Base-by-base conservation (phyloP, 2,797 vertebrate genomes). In the Gadopsis bispinosus region DNA sequence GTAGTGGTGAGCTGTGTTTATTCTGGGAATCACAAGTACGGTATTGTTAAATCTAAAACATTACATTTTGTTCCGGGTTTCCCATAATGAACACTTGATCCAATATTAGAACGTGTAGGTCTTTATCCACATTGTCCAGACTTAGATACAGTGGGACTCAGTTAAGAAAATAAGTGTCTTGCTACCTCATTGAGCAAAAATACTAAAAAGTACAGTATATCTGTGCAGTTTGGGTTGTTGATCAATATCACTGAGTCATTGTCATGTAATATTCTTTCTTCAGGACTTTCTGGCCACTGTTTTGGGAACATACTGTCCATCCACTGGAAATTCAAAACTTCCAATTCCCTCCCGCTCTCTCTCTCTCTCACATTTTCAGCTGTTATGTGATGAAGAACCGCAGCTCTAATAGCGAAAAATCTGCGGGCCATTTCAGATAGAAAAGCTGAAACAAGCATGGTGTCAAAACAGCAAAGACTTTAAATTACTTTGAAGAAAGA, bases 261-360 rank as follows among this genome's bases (percentile, higher is more conserved):
- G 14, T 58, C 7, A 33, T 45, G 13, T 13, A 2, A 14, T 29
- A 29, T 48, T 62, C 8, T 67, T 64, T 59, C 7, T 58, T 53
- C 13, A 37, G 33, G 29, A 11, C 33, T 48, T 51, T 59, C 26
- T 35, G 22, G 29, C 22, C 26, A 22, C 16, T 65, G 54, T 37
- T 61, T 37, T 55, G 56, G 16, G 54, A 69, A 73, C 69, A 64
- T n/a, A 31, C 2, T 31, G 58, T 72, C 14, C 4, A 70, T 48
- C 19, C 22, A 51, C n/a, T 0, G 4, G 51, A 58, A 63, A 78
- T 35, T 41, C 17, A 39, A 65, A 51, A 56, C 63, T 39, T 47
- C 37, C 7, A 17, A 2, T 54, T 51, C 58, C 10, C 45, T 31
- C 13, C 39, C 17, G 51, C 12, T 63, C 37, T 39, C 37, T 50